Evolutionary conservation across 2,797 vertebrate species (phyloP).

Genomic region (Bovichtus diacanthus): DNA sequence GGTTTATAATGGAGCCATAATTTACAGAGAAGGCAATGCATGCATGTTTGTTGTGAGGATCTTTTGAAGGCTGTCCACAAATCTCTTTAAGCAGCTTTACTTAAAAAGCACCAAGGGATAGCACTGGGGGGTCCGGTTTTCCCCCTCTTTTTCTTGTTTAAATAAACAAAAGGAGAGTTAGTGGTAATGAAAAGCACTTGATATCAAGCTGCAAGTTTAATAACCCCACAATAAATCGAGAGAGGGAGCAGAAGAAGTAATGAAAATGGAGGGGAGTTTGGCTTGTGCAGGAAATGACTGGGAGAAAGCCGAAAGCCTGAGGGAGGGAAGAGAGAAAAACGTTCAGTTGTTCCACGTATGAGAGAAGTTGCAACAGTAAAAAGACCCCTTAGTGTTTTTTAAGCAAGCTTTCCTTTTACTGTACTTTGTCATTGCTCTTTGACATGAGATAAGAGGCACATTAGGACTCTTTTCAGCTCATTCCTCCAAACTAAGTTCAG

Average conservation of each 20-base stretch:
- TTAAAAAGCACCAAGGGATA: conserved; percentile 63
- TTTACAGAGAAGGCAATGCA: conserved; percentile 51
- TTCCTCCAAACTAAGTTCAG: conserved; percentile 56
- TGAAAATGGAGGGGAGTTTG: conserved; percentile 81
- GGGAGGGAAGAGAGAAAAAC: conserved; percentile 74
- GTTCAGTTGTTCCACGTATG: conserved; percentile 78
- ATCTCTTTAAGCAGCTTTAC: conserved; percentile 64
- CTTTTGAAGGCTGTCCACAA: conserved; percentile 56
- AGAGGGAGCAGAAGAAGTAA: conserved; percentile 77
- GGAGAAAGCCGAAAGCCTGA: conserved; percentile 77
- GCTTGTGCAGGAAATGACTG: conserved; percentile 85
- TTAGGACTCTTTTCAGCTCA: conserved; percentile 48
- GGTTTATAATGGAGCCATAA: conserved; percentile 54
- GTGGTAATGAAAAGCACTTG: conserved; percentile 81
- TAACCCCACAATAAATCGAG: conserved; percentile 79
- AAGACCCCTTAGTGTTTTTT: conserved; percentile 81
- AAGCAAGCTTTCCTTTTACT: conserved; percentile 62
- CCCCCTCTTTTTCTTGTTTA: conserved; percentile 58
- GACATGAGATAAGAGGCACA: conserved; percentile 53
- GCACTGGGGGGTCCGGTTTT: conserved; percentile 40
- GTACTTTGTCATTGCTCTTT: conserved; percentile 56
- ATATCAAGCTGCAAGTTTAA: conserved; percentile 80
- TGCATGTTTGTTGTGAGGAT: conserved; percentile 39
- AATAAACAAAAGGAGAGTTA: conserved; percentile 75
- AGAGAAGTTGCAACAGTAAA: conserved; percentile 74